A percentile compares a stretch with the other conserved stretches of the same genome.
Evolutionary conservation across 2,888 invertebrate species (phyloP).

Genomic region (Syritta pipiens): DNA sequence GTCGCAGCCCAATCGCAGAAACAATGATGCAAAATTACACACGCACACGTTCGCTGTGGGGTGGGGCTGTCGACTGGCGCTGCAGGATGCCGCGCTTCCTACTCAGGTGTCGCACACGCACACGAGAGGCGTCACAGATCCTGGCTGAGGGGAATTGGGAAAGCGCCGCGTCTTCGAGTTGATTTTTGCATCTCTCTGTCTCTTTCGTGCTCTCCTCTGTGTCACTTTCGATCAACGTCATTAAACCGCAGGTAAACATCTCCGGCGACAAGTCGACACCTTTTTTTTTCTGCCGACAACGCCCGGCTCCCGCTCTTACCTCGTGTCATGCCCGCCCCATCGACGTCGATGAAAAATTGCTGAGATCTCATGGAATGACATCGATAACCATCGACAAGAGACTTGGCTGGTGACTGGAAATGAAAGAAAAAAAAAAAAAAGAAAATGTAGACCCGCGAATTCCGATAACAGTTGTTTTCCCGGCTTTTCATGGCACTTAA

Average conservation of each 20-base stretch:
- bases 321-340: constrained; percentile 4
- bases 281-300: constrained; percentile 18
- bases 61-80: too few relatives aligned
- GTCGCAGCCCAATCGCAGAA: constrained; percentile 30
- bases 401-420: too few relatives aligned
- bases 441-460: too few relatives aligned
- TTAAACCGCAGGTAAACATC: constrained; percentile 45
- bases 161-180: neutral
- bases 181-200: constrained; percentile 27
- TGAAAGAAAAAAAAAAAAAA: too few relatives aligned
- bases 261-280: constrained; percentile 38
- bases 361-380: constrained; percentile 57
- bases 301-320: neutral
- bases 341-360: constrained; percentile 62
- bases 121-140: constrained; percentile 60
- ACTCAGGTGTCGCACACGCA: constrained; percentile 61
- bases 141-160: neutral
- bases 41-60: constrained; percentile 39
- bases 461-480: constrained; percentile 68
- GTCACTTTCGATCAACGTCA: constrained; percentile 55
- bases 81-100: too few relatives aligned
- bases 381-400: constrained; percentile 50
- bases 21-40: constrained; percentile 67
- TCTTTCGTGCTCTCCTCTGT: constrained; percentile 15
- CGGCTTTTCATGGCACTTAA: constrained; percentile 67